Base-by-base conservation (phyloP, 2,888 invertebrate genomes). In the Drosophila aldrichi region DNA sequence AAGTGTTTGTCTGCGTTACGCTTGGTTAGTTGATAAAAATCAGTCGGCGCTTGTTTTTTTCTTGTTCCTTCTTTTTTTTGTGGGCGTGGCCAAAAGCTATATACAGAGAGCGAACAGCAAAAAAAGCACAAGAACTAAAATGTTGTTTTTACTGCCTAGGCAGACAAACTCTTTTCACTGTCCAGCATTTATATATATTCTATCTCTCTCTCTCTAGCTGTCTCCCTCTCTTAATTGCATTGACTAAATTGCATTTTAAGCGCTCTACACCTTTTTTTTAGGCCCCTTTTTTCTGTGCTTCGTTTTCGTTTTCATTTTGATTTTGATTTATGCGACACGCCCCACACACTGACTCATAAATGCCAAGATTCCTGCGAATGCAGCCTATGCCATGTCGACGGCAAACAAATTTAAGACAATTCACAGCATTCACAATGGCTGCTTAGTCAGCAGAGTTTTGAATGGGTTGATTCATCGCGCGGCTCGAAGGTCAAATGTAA, bases 1-100 rank as follows among this genome's bases (percentile, higher is more conserved):
- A 91, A 91, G 91, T 91, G 91, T 91, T 91, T 91, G 89, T 88
- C 83, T 86, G 83, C 83, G 89, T 90, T 89, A 89, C 89, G 91
- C 91, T 91, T 91, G 91, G 91, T 89, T 91, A 91, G 91, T 89
- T 89, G 91, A 91, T 91, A 91, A 84, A 90, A 91, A 91, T 91
- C 91, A 82, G 84, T 82, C 84, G 81, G 76, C 76, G 73, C 60
- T 77, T 70, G 71, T 67, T 38, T 54, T 71, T 66, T 36, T 61
- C 14, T 36, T 16, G 0, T 16, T 16, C 5, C 6, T 25, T 25
- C 25, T 25, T 74, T 63, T 69, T 75, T 79, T 59, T 64, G 38
- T 40, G 67, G 67, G 67, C 60, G 72, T 67, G 71, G 61, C 46
- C 36, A 8, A 46, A 18, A 36, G 34, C 34, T 8, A 16, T 20